Percentiles rank a stretch among this genome's conserved stretches.
Conservation (phyloP, 2,888 invertebrate species). For the Pycnomerus fuliginosus region DNA sequence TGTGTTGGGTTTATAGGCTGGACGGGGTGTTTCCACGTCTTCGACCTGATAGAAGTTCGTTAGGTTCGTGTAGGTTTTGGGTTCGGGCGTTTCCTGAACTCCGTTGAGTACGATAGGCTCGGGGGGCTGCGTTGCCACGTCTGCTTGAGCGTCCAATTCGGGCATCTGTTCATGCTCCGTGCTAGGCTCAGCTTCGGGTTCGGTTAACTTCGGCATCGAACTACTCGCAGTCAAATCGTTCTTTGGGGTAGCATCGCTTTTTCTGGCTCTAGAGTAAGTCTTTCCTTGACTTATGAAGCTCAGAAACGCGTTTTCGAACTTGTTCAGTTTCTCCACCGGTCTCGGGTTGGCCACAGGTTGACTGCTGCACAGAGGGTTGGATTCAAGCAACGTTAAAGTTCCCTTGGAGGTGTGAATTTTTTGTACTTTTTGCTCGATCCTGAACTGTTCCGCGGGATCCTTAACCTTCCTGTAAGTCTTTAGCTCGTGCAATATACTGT, state of each 20-base stretch:
- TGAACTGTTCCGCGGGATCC: constrained; percentile 15
- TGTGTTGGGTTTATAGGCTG: constrained; percentile 32
- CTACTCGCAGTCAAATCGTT: constrained; percentile 2
- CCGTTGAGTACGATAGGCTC: constrained; percentile 2
- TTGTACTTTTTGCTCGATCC: constrained; percentile 31
- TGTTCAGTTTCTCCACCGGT: constrained; percentile 6
- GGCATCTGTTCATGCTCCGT: constrained; percentile 34
- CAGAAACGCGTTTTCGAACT: constrained; percentile 36
- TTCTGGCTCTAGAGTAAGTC: neutral
- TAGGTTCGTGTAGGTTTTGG: constrained; percentile 1
- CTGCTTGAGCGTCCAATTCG: constrained; percentile 10
- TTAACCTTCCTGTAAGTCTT: constrained; percentile 31
- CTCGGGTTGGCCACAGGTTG: constrained; percentile 4
- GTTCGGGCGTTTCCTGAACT: constrained; percentile 9
- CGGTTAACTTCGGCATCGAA: constrained; percentile 29
- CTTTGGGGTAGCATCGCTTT: too few relatives aligned
- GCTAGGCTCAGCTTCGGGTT: constrained; percentile 25
- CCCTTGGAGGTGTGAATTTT: constrained; percentile 39
- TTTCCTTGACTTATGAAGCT: constrained; percentile 32
- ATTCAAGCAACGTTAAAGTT: constrained; percentile 34
- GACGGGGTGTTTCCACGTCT: constrained; percentile 2
- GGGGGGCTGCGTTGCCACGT: neutral
- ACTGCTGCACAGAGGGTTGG: constrained; percentile 18
- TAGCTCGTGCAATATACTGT: constrained; percentile 16
- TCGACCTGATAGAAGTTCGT: constrained; percentile 3